A percentile compares a stretch with the other conserved stretches of the same genome.
Conservation (phyloP, 2,797 vertebrate genomes). For the Poecilia gillii region DNA sequence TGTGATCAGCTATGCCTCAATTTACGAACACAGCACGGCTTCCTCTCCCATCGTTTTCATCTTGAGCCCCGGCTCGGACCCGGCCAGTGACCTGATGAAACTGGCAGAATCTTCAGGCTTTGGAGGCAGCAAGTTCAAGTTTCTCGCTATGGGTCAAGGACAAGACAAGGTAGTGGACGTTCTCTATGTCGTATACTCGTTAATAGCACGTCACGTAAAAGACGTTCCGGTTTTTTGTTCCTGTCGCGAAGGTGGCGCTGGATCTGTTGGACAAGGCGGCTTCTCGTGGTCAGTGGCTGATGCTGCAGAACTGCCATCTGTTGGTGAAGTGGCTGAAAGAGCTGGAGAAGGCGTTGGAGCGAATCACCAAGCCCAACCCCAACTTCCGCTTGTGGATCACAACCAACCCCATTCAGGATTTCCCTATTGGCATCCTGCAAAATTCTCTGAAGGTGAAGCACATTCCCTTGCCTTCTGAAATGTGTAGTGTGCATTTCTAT, state of each 20-base stretch:
- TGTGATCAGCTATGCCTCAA: conserved; percentile 90
- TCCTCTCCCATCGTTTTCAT: conserved; percentile 94
- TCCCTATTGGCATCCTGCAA: conserved; percentile 94
- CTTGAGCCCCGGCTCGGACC: conserved; percentile 94
- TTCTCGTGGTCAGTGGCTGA: conserved; percentile 90
- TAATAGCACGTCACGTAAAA: background rate
- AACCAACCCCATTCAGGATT: conserved; percentile 91
- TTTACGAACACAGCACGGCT: conserved; percentile 92
- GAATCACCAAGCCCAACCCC: conserved; percentile 87
- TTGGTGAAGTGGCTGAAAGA: conserved; percentile 92
- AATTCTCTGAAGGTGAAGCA: conserved; percentile 90
- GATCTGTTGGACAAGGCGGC: conserved; percentile 87
- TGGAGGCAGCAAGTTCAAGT: conserved; percentile 87
- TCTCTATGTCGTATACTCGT: background rate
- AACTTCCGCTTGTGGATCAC: conserved; percentile 96
- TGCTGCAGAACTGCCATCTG: conserved; percentile 97
- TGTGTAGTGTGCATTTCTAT: background rate
- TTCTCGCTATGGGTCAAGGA: conserved; percentile 97
- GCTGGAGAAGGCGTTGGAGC: conserved; percentile 92
- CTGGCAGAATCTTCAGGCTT: conserved; percentile 88
- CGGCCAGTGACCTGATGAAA: conserved; percentile 92
- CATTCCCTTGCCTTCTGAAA: background rate
- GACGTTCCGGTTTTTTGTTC: conserved; percentile 7
- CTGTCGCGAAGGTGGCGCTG: conserved; percentile 84
- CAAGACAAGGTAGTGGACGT: conserved; percentile 88